Conservation (phyloP, 1,140 invertebrate species). For the Augochlora pura region DNA sequence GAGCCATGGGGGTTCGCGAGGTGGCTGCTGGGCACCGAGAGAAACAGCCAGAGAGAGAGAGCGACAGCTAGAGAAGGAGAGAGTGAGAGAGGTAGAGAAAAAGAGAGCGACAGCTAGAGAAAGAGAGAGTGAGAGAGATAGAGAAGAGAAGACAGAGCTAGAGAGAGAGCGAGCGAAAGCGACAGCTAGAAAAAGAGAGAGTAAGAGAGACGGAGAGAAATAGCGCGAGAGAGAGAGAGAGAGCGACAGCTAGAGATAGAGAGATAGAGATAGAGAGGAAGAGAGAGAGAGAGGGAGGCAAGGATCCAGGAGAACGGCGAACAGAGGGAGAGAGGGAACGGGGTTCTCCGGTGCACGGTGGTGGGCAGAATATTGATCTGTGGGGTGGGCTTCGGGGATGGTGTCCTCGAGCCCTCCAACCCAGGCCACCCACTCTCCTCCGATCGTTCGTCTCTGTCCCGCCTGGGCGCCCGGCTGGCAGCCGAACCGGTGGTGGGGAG, state of each 20-base stretch:
- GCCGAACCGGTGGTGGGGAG: conserved; percentile 48
- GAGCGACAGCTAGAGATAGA: no score
- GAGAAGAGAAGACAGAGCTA: no score
- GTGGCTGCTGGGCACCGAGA: background rate
- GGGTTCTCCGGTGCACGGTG: conserved; percentile 59
- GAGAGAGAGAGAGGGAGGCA: conserved; percentile 11
- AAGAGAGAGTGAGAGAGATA: no score
- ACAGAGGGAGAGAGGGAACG: conserved; percentile 4
- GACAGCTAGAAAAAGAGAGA: no score
- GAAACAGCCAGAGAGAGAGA: no score
- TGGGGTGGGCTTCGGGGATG: conserved; percentile 75
- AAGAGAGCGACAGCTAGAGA: no score
- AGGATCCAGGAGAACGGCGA: conserved; percentile 26
- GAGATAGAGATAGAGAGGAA: no score
- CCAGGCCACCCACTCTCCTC: conserved; percentile 32
- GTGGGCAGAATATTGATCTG: conserved; percentile 78
- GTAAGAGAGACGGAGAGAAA: no score
- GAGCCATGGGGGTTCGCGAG: conserved; percentile 52
- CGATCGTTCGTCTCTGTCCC: conserved; percentile 48
- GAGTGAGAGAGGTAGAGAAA: background rate
- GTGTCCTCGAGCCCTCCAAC: conserved; percentile 56
- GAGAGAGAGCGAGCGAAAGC: conserved; percentile 1
- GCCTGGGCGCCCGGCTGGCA: conserved; percentile 32
- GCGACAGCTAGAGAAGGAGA: no score
- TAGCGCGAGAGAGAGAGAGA: no score